Conservation (phyloP, 53 echinoderm and acorn worm genomes). For the Echinometra lucunter region DNA sequence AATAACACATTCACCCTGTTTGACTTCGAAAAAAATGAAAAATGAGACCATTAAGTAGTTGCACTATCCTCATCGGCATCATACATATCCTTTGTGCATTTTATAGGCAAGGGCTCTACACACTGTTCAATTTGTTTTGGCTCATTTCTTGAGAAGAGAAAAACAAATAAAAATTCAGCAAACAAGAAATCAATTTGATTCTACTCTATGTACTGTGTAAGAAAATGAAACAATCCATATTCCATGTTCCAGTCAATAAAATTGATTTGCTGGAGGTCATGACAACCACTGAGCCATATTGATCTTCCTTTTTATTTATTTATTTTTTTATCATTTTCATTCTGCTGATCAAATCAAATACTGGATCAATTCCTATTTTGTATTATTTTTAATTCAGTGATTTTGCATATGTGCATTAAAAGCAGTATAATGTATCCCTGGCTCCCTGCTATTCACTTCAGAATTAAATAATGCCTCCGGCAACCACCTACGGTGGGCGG, state of each 20-base stretch:
- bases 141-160: background rate
- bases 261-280: background rate
- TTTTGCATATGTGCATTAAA: background rate
- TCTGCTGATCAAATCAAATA: background rate
- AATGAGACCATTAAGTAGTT: no score
- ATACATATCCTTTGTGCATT: no score
- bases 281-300: background rate
- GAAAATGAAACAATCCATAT: background rate
- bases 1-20: no score
- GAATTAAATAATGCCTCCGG: no score
- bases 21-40: no score
- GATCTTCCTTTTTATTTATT: no score
- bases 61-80: no score
- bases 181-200: background rate
- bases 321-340: no score
- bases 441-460: no score
- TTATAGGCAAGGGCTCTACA: background rate
- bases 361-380: background rate
- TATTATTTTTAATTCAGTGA: background rate
- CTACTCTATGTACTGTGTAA: background rate
- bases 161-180: background rate
- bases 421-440: background rate
- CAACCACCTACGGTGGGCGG: no score
- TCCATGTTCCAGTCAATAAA: background rate
- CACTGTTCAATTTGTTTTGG: background rate